These are phyloP conservation scores for Gymnoscopelus microlampas DNA, from an alignment of 2,797 vertebrate species.

Conservation along the genomic window DNA sequence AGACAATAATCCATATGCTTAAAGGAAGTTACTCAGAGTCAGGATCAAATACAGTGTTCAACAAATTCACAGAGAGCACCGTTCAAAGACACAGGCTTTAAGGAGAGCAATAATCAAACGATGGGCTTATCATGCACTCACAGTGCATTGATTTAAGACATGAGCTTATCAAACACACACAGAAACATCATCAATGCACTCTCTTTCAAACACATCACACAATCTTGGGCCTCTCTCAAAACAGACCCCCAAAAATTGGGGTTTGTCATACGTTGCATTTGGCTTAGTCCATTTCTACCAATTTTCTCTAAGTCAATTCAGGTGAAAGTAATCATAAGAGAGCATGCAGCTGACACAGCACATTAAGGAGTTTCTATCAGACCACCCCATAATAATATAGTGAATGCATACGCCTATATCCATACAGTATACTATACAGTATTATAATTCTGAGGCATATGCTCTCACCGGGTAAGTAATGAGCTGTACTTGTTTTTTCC, in stretches of 20 bases:
- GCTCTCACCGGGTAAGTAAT: constrained; percentile 20
- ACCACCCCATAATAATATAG: constrained; percentile 49
- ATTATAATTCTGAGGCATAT: too few relatives aligned
- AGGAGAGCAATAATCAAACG: constrained; percentile 55
- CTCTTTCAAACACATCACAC: constrained; percentile 38
- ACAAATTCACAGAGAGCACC: constrained; percentile 53
- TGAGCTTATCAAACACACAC: constrained; percentile 66
- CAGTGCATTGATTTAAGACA: constrained; percentile 68
- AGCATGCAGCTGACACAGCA: constrained; percentile 38
- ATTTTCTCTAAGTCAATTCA: constrained; percentile 53
- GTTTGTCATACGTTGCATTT: constrained; percentile 60
- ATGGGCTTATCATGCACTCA: constrained; percentile 69
- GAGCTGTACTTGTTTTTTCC: constrained; percentile 16
- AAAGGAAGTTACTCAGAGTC: constrained; percentile 47
- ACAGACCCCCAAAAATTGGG: constrained; percentile 46
- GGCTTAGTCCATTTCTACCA: constrained; percentile 61
- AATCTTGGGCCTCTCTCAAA: constrained; percentile 43
- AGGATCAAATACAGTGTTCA: constrained; percentile 63
- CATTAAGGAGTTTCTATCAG: constrained; percentile 46
- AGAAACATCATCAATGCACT: constrained; percentile 60
- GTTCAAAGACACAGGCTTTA: constrained; percentile 66
- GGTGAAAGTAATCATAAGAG: constrained; percentile 57
- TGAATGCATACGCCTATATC: constrained; percentile 15
- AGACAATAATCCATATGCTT: constrained; percentile 64
- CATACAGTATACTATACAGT: too few relatives aligned